Base-by-base conservation (phyloP, 2,797 vertebrate genomes). In the Ficedula albicollis region DNA sequence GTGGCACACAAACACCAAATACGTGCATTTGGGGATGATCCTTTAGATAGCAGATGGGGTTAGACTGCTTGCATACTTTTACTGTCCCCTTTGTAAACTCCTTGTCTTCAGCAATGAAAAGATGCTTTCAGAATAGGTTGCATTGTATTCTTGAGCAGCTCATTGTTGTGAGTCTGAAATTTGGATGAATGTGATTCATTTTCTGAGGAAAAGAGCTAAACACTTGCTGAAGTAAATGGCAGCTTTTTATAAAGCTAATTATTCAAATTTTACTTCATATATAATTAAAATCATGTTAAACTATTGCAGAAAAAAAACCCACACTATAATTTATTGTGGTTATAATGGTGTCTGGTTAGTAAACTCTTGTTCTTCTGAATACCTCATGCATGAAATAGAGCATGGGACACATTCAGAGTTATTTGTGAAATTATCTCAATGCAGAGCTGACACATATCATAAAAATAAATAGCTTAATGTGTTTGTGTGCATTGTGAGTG, bases 241-340 rank as follows among this genome's bases (percentile, higher is more conserved):
- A 67, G 39, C 9, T 44, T 91, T 96, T 96, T 87, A 94, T 81
- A 91, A 79, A 90, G 60, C 48, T 88, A 76, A 88, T 95, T 95
- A 93, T 94, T 93, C 85, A 88, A 55, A 64, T 95, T 92, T 95
- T 95, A 81, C 67, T 94, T 94, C 49, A 84, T 92, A 95, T 96
- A 58, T 94, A 96, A 96, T 96, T 93, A 96, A 96, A 97, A 95
- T 96, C 15, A 84, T 92, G 94, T 72, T 93, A 75, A 89, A 93
- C 72, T 92, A 59, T 68, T 84, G 18, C 70, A 83, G 84, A 11
- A 74, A 88, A 78, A 58, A 2, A 67, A 43, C n/a, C 5, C 48
- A 49, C 25, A 52, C 74, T 89, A 41, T 79, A 84, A 94, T 96
- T 96, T 87, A 94, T 97, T 89, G 30, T 70, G 77, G 76, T 93